These are phyloP conservation scores for Plecturocebus donacophilus DNA, from an alignment of 2,113 vertebrate species.

Conservation along the genomic window DNA sequence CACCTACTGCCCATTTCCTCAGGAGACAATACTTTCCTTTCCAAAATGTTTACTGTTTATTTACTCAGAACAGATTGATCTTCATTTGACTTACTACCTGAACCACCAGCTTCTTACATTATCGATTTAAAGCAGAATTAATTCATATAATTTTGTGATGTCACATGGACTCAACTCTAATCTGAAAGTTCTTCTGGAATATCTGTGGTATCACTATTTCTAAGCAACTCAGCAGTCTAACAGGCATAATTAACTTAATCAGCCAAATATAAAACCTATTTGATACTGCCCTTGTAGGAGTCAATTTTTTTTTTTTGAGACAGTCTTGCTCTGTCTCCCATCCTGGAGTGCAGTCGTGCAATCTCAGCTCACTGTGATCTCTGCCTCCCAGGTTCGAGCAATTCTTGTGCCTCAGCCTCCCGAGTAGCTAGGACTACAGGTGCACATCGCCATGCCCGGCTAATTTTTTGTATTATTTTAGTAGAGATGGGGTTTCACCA, in stretches of 20 bases:
- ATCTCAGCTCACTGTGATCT: no score
- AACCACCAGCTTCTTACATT: neutral
- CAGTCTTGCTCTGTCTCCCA: no score
- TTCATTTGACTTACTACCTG: neutral
- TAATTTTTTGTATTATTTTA: no score
- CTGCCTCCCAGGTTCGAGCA: no score
- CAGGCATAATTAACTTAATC: neutral
- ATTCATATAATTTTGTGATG: neutral
- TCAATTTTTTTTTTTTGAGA: neutral
- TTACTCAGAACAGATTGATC: neutral
- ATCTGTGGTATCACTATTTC: neutral
- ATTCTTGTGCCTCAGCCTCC: no score
- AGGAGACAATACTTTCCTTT: neutral
- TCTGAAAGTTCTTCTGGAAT: neutral
- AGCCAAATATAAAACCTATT: neutral
- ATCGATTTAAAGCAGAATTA: conserved; percentile 5
- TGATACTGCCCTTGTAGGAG: neutral
- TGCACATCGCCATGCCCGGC: no score
- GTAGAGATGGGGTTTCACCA: no score
- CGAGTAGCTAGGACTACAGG: no score
- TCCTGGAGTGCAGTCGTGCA: no score
- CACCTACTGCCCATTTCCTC: neutral
- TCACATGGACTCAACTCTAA: neutral
- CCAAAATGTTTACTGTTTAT: neutral
- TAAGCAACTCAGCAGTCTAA: neutral